Percentiles rank a stretch among this genome's conserved stretches.
Conservation (phyloP, 2,113 vertebrate species). For the Lathamus discolor region DNA sequence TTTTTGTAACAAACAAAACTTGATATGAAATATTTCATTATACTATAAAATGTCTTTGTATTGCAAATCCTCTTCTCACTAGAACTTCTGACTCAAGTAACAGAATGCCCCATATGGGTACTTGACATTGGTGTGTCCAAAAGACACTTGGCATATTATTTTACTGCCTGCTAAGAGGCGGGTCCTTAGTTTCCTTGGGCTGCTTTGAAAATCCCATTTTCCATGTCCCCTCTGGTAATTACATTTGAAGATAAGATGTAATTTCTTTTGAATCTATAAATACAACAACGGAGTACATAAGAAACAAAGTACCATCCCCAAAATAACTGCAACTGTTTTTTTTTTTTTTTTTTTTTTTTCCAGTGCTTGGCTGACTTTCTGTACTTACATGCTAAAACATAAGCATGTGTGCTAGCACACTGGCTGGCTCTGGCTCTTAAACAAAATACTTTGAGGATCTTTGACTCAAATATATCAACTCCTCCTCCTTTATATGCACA, state of each 20-base stretch:
- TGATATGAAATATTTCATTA: not conserved
- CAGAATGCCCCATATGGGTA: accelerated
- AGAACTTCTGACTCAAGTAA: not conserved
- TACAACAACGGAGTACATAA: not conserved
- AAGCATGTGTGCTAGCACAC: not conserved
- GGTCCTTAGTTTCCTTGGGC: not conserved
- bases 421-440: not conserved
- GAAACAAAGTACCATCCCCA: not conserved
- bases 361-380: not conserved
- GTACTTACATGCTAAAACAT: not conserved
- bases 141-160: accelerated
- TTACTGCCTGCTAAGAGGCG: not conserved
- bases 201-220: not conserved
- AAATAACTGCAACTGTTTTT: not conserved
- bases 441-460: not conserved
- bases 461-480: not conserved
- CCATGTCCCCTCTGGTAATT: not conserved
- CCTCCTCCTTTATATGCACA: not conserved
- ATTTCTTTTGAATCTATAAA: not conserved
- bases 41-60: not conserved
- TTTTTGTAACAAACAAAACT: not conserved
- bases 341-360: not conserved
- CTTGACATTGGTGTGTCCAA: not conserved
- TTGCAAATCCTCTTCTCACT: not conserved
- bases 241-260: not conserved